A percentile compares a stretch with the other conserved stretches of the same genome.
phyloP scores from a whole-genome alignment of 2,113 vertebrate species.

The Oxyruncus cristatus region DNA sequence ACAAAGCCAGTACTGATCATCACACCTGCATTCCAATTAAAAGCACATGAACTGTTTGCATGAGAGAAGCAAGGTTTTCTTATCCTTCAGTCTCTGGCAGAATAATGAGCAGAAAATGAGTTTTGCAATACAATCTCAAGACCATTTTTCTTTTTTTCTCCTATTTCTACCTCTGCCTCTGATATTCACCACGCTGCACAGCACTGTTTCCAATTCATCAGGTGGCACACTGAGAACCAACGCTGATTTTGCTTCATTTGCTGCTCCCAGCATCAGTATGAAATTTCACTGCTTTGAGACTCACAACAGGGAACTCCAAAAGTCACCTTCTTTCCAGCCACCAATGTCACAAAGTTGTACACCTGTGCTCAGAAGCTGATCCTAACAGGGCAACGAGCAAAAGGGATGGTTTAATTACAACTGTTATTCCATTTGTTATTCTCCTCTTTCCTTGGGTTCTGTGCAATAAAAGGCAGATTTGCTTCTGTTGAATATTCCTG shows the following conservation, averaged over 20 bases:
- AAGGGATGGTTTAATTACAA: background rate
- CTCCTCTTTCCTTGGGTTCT: slow-evolving; percentile 13
- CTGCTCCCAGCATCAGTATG: background rate
- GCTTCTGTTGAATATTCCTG: slow-evolving; percentile 44
- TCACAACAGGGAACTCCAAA: background rate
- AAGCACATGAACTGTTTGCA: background rate
- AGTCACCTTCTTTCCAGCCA: background rate
- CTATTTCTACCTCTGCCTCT: background rate
- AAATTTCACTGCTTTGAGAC: background rate
- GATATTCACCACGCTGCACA: rapidly evolving
- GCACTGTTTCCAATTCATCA: background rate
- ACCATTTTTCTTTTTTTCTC: background rate
- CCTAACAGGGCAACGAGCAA: background rate
- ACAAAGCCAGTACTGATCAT: background rate
- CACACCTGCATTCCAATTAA: background rate
- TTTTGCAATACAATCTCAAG: background rate
- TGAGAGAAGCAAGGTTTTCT: background rate
- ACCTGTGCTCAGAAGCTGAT: background rate
- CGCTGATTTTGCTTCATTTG: background rate
- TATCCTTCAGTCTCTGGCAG: background rate
- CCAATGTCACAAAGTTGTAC: background rate
- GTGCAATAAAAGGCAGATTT: slow-evolving; percentile 55
- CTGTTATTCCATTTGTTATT: slow-evolving; percentile 10
- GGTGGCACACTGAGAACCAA: background rate
- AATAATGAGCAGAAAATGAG: background rate